Conservation (phyloP, 2,888 invertebrate genomes). For the Himalopsyche japonica region DNA sequence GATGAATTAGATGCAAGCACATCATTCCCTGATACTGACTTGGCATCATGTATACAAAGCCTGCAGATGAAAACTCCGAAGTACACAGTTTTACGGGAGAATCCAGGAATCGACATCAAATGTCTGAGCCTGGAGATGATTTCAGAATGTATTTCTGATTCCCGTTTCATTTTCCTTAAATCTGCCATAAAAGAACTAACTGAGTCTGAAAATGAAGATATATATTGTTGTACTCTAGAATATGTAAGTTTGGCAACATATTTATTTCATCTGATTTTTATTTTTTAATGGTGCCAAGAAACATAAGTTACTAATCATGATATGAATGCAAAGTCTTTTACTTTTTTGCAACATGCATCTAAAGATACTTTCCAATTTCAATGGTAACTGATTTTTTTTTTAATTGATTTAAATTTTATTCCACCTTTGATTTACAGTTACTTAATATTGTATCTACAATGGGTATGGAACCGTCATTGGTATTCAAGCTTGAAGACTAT, state of each 20-base stretch:
- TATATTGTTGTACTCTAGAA: constrained; percentile 5
- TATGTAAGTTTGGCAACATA: neutral
- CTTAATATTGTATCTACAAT: neutral
- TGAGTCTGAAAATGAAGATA: neutral
- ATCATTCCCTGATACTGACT: neutral
- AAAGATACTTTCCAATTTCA: too few species aligned
- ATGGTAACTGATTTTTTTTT: too few species aligned
- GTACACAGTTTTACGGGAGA: constrained; percentile 17
- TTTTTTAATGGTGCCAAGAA: too few species aligned
- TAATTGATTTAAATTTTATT: too few species aligned
- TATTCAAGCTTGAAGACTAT: constrained; percentile 4
- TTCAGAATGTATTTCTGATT: neutral
- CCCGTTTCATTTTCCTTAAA: neutral
- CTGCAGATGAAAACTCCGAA: neutral
- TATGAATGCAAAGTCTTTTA: too few species aligned
- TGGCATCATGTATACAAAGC: constrained; percentile 11
- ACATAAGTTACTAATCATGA: too few species aligned
- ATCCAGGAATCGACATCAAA: constrained; percentile 20
- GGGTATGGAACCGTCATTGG: constrained; percentile 13
- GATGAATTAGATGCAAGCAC: constrained; percentile 5
- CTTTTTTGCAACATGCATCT: too few species aligned
- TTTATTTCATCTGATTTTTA: neutral
- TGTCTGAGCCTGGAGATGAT: neutral
- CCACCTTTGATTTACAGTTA: neutral
- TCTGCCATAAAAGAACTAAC: neutral